Conservation (phyloP, 2,888 invertebrate species). For the Drosophila gaucha region DNA sequence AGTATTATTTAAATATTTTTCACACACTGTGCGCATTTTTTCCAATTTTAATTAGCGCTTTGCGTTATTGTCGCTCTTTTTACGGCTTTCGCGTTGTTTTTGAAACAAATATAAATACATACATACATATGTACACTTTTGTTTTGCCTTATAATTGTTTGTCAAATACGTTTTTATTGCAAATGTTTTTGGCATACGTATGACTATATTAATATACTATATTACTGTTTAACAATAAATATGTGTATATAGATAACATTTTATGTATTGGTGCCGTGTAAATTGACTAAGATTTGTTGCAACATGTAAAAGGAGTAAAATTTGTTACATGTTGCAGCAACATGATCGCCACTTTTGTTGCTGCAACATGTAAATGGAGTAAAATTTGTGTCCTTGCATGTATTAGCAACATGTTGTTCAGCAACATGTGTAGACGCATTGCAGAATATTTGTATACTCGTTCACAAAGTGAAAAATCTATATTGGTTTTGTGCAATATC, state of each 20-base stretch:
- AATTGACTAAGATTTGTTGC: no score
- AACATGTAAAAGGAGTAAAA: background rate
- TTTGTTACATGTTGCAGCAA: background rate
- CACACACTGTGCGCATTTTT: constrained; percentile 6
- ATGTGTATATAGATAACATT: no score
- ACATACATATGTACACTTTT: constrained; percentile 12
- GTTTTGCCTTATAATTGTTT: constrained; percentile 10
- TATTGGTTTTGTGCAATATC: no score
- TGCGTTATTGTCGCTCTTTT: constrained; percentile 2
- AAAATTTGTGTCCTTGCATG: background rate
- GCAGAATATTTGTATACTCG: background rate
- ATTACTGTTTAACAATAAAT: constrained; percentile 10
- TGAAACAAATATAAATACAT: constrained; percentile 12
- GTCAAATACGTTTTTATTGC: constrained; percentile 32
- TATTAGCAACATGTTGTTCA: background rate
- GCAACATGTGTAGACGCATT: background rate
- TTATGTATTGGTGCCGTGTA: no score
- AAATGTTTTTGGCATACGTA: no score
- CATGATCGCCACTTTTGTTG: no score
- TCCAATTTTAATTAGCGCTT: constrained; percentile 38
- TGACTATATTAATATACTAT: constrained; percentile 22
- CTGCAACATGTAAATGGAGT: background rate
- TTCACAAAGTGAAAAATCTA: no score
- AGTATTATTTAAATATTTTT: constrained; percentile 16
- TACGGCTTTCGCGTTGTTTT: constrained; percentile 6